Conservation (phyloP, 2,797 vertebrate genomes). For the Hoplostethus atlanticus region DNA sequence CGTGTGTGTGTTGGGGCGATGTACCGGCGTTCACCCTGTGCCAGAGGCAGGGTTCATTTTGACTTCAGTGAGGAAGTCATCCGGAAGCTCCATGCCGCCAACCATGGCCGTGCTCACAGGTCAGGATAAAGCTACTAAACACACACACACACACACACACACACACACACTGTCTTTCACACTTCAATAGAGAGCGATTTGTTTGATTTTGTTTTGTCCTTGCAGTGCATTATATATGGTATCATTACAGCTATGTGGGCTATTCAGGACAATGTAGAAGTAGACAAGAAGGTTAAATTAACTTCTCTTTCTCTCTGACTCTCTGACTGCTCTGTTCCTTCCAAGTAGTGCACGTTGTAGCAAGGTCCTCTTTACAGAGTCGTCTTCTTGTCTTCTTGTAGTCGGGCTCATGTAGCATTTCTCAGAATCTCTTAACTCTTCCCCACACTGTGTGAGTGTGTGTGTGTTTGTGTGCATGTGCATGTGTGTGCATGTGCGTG, state of each 20-base stretch:
- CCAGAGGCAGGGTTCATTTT: conserved; percentile 86
- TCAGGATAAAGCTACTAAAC: conserved; percentile 59
- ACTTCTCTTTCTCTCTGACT: no score
- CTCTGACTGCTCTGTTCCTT: background rate
- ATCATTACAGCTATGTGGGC: background rate
- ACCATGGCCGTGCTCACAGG: conserved; percentile 78
- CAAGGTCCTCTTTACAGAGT: background rate
- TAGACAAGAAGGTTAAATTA: no score
- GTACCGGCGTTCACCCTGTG: conserved; percentile 86
- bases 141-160: conserved; percentile 7
- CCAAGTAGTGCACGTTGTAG: background rate
- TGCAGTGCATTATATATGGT: background rate
- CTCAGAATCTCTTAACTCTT: background rate
- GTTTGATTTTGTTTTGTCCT: background rate
- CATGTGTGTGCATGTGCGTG: conserved; percentile 1
- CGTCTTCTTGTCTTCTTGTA: background rate
- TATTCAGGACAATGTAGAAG: no score
- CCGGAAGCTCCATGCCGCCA: conserved; percentile 80
- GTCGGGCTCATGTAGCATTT: background rate
- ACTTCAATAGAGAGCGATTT: background rate
- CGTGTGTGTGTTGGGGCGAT: conserved; percentile 77
- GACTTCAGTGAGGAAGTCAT: conserved; percentile 89
- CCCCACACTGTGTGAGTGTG: background rate
- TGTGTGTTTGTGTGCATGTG: conserved; percentile 4
- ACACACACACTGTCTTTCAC: background rate